Evolutionary conservation across 2,888 invertebrate species (phyloP).

Genomic region (Drosophila histrio): DNA sequence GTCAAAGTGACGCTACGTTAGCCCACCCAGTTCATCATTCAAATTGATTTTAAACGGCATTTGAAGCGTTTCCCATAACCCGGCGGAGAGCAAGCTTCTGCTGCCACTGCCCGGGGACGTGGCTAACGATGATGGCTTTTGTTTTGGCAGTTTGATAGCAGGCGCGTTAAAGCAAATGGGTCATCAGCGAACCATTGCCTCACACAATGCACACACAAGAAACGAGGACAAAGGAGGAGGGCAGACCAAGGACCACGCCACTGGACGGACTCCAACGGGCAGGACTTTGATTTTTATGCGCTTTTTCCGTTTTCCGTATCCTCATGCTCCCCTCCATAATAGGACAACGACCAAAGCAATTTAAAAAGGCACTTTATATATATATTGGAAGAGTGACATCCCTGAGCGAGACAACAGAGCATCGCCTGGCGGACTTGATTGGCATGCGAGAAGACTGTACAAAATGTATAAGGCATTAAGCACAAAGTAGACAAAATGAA

Average conservation of each 20-base stretch:
- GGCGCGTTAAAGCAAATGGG: constrained; percentile 78
- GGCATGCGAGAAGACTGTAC: constrained; percentile 17
- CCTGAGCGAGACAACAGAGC: constrained; percentile 20
- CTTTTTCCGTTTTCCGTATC: constrained; percentile 36
- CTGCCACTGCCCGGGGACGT: not conserved
- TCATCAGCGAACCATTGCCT: constrained; percentile 73
- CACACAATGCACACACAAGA: constrained; percentile 54
- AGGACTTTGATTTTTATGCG: constrained; percentile 70
- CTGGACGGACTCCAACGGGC: constrained; percentile 23
- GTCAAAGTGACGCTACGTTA: constrained; percentile 31
- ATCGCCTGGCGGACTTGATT: constrained; percentile 31
- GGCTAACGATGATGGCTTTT: constrained; percentile 79
- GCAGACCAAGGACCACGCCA: constrained; percentile 7
- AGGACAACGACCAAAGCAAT: constrained; percentile 54
- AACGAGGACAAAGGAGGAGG: not conserved
- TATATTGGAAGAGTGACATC: constrained; percentile 56
- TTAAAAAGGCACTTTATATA: constrained; percentile 65
- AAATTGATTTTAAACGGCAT: constrained; percentile 80
- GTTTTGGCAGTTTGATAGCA: constrained; percentile 79
- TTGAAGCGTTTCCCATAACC: constrained; percentile 74
- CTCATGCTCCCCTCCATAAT: constrained; percentile 23
- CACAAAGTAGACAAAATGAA: constrained; percentile 20
- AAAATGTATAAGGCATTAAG: constrained; percentile 31
- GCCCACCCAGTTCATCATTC: constrained; percentile 70
- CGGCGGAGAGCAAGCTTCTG: constrained; percentile 26